Evolutionary conservation across 2,888 invertebrate species (phyloP).

Genomic region (Congeria kusceri): DNA sequence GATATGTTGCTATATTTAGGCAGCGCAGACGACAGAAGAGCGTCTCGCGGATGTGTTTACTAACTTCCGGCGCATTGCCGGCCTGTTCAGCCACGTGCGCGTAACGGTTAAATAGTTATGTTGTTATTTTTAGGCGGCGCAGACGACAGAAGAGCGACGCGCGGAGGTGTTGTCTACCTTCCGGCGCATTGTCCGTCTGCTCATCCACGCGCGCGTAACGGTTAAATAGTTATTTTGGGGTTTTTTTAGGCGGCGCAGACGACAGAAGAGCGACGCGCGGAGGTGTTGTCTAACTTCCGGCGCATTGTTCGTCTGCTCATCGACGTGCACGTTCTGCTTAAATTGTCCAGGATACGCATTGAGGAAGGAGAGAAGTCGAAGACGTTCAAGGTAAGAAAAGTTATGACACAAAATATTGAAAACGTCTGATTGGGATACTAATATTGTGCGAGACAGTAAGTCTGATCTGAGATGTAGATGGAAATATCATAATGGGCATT

Average conservation of each 20-base stretch:
- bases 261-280: conserved; percentile 32
- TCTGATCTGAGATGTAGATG: no score
- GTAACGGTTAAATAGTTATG: no score
- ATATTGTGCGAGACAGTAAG: no score
- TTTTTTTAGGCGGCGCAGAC: conserved; percentile 32
- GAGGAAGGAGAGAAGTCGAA: conserved; percentile 58
- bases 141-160: conserved; percentile 44
- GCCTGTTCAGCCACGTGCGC: conserved; percentile 17
- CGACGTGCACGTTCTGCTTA: conserved; percentile 54
- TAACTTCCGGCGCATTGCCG: conserved; percentile 45
- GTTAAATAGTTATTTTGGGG: no score
- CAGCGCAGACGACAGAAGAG: conserved; percentile 39
- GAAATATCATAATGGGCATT: no score
- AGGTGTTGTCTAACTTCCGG: conserved; percentile 40
- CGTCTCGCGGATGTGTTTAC: conserved; percentile 22
- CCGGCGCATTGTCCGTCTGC: conserved; percentile 43
- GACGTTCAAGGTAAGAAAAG: conserved; percentile 50
- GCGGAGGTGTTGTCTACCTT: conserved; percentile 34
- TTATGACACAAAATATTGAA: no score
- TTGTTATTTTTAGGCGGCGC: neutral
- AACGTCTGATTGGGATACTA: no score
- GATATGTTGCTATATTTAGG: no score
- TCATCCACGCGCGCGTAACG: conserved; percentile 58
- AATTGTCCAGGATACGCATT: conserved; percentile 54
- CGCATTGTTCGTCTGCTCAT: conserved; percentile 51